phyloP scores from a whole-genome alignment of 2,113 vertebrate species.

The Pelmatolapia mariae region DNA sequence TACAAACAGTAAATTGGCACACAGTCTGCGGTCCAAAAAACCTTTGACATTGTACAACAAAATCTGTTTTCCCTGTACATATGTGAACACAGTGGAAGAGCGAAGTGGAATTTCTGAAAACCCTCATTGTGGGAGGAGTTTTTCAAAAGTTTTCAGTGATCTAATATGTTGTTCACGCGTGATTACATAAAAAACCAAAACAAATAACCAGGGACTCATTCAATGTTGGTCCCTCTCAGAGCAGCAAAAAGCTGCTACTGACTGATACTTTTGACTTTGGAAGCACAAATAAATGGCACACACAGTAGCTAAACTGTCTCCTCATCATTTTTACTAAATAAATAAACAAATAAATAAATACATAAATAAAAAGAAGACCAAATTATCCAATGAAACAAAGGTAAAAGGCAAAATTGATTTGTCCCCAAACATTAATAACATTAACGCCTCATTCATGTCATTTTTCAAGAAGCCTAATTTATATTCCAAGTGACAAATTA shows the following conservation, averaged over 20 bases:
- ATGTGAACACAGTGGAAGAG: neutral
- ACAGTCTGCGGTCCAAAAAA: neutral
- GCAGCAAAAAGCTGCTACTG: neutral
- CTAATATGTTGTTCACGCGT: fast-evolving
- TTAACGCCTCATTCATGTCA: neutral
- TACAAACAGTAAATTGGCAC: too few relatives aligned
- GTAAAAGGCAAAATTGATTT: neutral
- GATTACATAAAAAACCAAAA: neutral
- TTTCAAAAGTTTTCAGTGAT: neutral
- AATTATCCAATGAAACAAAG: neutral
- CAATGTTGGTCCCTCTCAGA: neutral
- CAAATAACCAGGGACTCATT: neutral
- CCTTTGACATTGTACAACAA: neutral
- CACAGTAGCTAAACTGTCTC: neutral
- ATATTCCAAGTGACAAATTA: neutral
- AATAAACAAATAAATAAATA: fast-evolving
- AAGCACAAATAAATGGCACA: neutral
- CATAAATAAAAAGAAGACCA: neutral
- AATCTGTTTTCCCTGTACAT: neutral
- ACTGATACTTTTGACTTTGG: neutral
- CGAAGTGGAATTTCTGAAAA: neutral
- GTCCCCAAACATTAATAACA: neutral
- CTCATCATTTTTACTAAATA: neutral
- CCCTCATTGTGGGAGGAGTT: neutral
- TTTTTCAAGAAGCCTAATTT: neutral